Percentiles rank a stretch among this genome's conserved stretches.
Evolutionary conservation across 2,797 vertebrate species (phyloP).

Genomic region (Phoxinus dragarum): DNA sequence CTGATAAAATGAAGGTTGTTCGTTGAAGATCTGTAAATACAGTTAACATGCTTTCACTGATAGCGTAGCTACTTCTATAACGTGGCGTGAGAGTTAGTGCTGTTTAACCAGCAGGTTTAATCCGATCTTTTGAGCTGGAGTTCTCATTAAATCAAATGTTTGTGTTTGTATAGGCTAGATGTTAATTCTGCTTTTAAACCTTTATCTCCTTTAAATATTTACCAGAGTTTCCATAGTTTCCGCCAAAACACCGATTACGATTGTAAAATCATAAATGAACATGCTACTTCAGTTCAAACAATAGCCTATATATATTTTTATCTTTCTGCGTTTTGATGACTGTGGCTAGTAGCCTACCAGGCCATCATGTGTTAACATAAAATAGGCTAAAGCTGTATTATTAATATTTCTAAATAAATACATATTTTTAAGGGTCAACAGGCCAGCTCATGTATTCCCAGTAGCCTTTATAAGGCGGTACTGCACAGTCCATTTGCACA

Average conservation of each 20-base stretch:
- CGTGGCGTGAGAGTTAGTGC: conserved; percentile 1
- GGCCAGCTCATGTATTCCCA: too few species aligned
- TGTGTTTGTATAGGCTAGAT: background rate
- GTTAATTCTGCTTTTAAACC: background rate
- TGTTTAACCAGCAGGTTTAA: conserved; percentile 13
- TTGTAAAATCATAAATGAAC: background rate
- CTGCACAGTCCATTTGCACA: background rate
- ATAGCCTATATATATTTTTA: background rate
- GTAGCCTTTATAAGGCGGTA: too few species aligned
- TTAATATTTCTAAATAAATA: background rate
- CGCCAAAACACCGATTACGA: background rate
- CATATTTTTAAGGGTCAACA: background rate
- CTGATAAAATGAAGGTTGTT: background rate
- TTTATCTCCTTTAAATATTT: background rate
- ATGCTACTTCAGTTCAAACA: background rate
- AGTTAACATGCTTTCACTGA: background rate
- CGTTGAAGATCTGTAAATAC: background rate
- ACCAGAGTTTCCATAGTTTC: background rate
- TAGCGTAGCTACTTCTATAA: background rate
- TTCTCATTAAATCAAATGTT: background rate
- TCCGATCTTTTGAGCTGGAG: background rate
- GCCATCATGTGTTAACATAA: background rate
- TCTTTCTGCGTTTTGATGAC: background rate
- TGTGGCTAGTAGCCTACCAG: background rate
- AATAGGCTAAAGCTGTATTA: background rate